Conservation (phyloP, 2,113 vertebrate species). For the Colossoma macropomum region DNA sequence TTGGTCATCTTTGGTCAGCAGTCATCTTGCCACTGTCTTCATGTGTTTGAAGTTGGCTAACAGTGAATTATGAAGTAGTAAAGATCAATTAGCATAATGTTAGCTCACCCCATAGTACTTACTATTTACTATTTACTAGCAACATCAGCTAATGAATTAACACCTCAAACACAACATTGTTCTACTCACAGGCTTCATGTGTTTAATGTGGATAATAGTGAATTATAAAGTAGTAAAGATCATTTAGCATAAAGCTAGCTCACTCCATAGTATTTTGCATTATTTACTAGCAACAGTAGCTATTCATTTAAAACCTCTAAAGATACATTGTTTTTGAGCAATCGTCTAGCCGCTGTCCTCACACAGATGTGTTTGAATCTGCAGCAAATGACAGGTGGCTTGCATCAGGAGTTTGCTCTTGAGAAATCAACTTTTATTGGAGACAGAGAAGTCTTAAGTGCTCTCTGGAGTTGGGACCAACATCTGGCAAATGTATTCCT, state of each 20-base stretch:
- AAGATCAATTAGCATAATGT: not conserved
- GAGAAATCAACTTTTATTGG: conserved; percentile 15
- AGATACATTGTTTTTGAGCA: not conserved
- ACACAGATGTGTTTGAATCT: not conserved
- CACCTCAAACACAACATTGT: not conserved
- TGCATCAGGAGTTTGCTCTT: not conserved
- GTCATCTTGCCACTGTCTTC: not conserved
- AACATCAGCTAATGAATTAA: not conserved
- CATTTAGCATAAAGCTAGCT: not conserved
- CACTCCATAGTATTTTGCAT: not conserved
- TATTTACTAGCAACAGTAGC: not conserved
- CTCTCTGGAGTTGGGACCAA: not conserved
- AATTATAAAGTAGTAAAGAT: not conserved
- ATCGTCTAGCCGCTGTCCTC: not conserved
- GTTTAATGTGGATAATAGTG: not conserved
- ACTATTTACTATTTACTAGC: not conserved
- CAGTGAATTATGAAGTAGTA: not conserved
- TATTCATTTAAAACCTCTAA: not conserved
- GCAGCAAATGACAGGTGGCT: not conserved
- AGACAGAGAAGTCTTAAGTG: not conserved
- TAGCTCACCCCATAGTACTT: not conserved
- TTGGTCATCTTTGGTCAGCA: too few species aligned
- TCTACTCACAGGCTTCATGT: too few species aligned
- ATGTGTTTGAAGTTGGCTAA: not conserved
- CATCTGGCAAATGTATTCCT: conserved; percentile 25